Evolutionary conservation across 2,113 vertebrate species (phyloP).

Genomic region (Thymallus thymallus): DNA sequence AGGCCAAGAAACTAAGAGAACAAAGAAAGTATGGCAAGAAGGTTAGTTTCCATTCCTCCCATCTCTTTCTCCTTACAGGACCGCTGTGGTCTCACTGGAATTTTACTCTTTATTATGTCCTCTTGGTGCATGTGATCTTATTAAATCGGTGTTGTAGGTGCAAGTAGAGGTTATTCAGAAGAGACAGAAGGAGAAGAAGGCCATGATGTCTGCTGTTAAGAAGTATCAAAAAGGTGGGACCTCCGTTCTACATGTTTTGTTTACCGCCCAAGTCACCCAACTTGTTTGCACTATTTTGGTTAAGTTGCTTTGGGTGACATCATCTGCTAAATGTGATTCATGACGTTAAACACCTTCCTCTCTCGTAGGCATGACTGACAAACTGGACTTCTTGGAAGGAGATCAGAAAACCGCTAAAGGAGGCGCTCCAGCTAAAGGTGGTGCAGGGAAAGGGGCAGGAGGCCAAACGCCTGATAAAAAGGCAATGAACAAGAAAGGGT

Average conservation of each 20-base stretch:
- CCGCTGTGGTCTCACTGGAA: background rate
- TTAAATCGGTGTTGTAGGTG: conserved; percentile 73
- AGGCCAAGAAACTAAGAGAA: conserved; percentile 91
- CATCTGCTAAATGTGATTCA: background rate
- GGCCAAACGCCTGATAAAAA: conserved; percentile 51
- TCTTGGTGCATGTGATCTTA: background rate
- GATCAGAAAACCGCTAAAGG: conserved; percentile 77
- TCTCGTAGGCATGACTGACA: conserved; percentile 89
- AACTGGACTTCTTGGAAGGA: conserved; percentile 94
- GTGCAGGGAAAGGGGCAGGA: background rate
- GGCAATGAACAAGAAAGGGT: conserved; percentile 62
- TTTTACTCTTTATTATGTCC: background rate
- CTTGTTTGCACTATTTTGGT: background rate
- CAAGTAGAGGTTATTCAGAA: conserved; percentile 93
- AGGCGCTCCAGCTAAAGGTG: background rate
- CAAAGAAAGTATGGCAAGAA: conserved; percentile 97
- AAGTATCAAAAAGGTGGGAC: conserved; percentile 93
- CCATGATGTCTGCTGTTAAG: conserved; percentile 92
- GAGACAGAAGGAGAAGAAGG: conserved; percentile 92
- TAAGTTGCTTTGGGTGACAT: background rate
- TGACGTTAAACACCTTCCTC: background rate
- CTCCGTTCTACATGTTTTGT: background rate
- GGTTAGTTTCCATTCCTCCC: conserved; percentile 68
- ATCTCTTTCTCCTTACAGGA: too few relatives aligned
- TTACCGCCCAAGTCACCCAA: background rate